These are phyloP conservation scores for Microcebus ravelobensis DNA, from an alignment of 2,113 vertebrate species.

Conservation along the genomic window DNA sequence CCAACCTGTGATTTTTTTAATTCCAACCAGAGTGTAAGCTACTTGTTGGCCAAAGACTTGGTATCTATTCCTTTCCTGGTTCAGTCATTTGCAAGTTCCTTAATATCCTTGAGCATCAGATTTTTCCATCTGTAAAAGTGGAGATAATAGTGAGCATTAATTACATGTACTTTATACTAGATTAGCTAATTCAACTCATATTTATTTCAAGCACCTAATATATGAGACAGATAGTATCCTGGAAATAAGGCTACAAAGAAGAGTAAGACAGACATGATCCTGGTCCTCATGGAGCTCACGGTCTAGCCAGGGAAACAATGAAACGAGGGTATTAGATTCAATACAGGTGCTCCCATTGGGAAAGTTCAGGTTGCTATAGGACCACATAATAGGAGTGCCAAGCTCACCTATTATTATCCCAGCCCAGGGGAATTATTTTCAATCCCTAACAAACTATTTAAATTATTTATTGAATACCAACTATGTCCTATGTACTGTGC, in stretches of 20 bases:
- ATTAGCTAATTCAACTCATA: constrained; percentile 17
- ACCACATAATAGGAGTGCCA: not conserved
- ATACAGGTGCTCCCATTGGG: not conserved
- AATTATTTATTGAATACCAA: constrained; percentile 40
- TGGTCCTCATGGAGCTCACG: not conserved
- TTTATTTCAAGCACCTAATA: not conserved
- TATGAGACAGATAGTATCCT: not conserved
- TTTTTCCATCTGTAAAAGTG: not conserved
- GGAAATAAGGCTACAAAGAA: not conserved
- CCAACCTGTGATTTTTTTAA: not conserved
- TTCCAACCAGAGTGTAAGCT: not conserved
- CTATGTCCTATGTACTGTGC: not conserved
- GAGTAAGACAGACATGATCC: not conserved
- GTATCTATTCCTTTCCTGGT: constrained; percentile 11
- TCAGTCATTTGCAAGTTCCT: not conserved
- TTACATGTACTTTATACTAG: not conserved
- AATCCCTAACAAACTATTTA: not conserved
- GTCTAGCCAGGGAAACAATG: not conserved
- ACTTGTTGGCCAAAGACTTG: not conserved
- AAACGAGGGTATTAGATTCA: not conserved
- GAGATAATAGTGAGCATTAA: not conserved
- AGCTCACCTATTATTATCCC: not conserved
- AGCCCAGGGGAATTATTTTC: constrained; percentile 21
- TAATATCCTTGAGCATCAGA: not conserved
- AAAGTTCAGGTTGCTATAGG: not conserved